Evolutionary conservation across 2,113 vertebrate genomes (phyloP), one percentile per base, ranked within the genome.

Genomic region (Myrmecophaga tridactyla): DNA sequence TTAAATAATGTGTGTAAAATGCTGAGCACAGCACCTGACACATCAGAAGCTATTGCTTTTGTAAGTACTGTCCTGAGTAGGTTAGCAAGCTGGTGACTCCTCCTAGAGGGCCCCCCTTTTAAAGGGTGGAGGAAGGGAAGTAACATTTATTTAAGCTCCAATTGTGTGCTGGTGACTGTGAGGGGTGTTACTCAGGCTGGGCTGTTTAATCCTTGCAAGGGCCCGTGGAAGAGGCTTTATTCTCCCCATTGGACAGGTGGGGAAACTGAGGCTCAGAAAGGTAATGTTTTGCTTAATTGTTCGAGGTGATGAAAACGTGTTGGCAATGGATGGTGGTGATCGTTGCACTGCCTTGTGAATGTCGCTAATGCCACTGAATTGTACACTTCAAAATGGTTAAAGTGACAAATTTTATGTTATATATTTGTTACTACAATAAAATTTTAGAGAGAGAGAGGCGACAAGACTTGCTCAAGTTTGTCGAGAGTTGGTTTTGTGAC

Each of bases 131-230:
- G 41, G 76, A 69, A 41, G 31, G 53, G 25, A 89, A 62, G 4
- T 34, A 62, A 15, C 15, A 31, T 34, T 41, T 43, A 41, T 41
- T 31, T 25, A 75, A 29, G 12, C 5, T 75, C 39, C 27, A 29
- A 2, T 10, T 39, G 0, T 9, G 23, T 46, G 14, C 9, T 0
- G 2, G 48, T 31, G 62, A 58, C 7, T 1, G 0, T 8, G 46
- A 25, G 18, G 27, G 39, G 21, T 20, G 76, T 70, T 27, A 3
- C 51, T 41, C 1, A 6, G 80, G 56, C 3, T 1, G n/a, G 41
- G 15, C 17, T 12, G 8, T 63, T 20, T 43, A 62, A 12, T 43
- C 39, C 13, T 85, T n/a, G 18, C n/a, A 53, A 20, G 75, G 39
- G 43, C 31, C 58, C 7, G 0, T 21, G 62, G 27, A 63, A 29